Conservation (phyloP, 2,113 vertebrate genomes). For the Plecotus auritus region DNA sequence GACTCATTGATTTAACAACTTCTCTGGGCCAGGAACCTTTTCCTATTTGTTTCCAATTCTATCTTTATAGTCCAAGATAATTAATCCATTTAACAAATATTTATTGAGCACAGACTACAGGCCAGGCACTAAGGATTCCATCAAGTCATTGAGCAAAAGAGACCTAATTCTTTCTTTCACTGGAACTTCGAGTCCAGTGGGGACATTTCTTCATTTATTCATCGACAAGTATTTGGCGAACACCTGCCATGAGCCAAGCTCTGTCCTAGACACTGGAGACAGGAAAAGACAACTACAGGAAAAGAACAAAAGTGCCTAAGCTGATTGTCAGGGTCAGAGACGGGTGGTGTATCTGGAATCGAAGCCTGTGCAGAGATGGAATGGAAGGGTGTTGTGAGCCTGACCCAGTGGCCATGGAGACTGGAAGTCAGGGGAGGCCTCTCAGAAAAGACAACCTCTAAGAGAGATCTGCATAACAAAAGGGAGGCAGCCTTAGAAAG, state of each 20-base stretch:
- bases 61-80: not conserved
- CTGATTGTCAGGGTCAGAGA: not conserved
- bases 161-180: not conserved
- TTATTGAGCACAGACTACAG: not conserved
- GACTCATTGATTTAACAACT: not conserved
- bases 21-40: not conserved
- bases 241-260: not conserved
- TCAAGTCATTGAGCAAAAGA: not conserved
- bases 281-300: not conserved
- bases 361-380: no score
- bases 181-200: not conserved
- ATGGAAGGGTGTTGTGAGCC: fast-evolving
- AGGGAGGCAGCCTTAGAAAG: not conserved
- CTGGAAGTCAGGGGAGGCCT: not conserved
- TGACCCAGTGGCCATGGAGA: fast-evolving
- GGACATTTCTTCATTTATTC: not conserved
- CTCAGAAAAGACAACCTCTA: fast-evolving
- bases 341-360: not conserved
- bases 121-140: not conserved
- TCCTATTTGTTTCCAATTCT: not conserved
- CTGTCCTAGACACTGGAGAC: not conserved
- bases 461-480: no score
- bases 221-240: not conserved
- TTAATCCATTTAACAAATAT: not conserved
- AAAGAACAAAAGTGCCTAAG: not conserved